These are phyloP conservation scores for Stichopus chloronotus DNA, from an alignment of 35 echinoderm and acorn worm species.

Conservation along the genomic window DNA sequence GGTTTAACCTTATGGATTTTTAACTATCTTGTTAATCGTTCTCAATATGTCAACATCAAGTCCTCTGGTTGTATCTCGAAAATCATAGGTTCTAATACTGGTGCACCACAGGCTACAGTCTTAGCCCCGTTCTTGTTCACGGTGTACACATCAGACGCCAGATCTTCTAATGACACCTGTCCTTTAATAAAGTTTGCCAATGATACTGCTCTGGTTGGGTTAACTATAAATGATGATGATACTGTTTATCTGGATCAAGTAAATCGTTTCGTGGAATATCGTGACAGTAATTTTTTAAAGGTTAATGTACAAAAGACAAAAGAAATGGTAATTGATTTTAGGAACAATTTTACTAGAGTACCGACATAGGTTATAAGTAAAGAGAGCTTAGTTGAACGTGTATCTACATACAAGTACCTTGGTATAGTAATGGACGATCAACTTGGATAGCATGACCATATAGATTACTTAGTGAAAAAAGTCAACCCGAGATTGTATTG, in stretches of 20 bases:
- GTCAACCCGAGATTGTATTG: constrained; percentile 22
- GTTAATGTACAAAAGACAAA: not conserved
- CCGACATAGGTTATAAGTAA: not conserved
- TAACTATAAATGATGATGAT: not conserved
- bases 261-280: not conserved
- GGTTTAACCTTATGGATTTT: too few relatives aligned
- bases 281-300: not conserved
- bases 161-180: constrained; percentile 1
- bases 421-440: not conserved
- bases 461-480: not conserved
- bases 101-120: constrained; percentile 50
- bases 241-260: not conserved
- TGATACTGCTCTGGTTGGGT: constrained; percentile 33
- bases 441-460: not conserved
- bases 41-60: too few relatives aligned
- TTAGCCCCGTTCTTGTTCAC: constrained; percentile 45
- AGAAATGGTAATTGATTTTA: not conserved
- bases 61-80: not conserved
- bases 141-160: constrained; percentile 36
- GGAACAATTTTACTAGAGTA: not conserved
- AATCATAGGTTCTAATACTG: not conserved
- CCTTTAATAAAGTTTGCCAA: constrained; percentile 37
- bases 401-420: too few relatives aligned
- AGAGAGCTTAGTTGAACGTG: too few relatives aligned
- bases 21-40: too few relatives aligned